Evolutionary conservation across 2,113 vertebrate genomes (phyloP).

Genomic region (Chloroceryle aenea): DNA sequence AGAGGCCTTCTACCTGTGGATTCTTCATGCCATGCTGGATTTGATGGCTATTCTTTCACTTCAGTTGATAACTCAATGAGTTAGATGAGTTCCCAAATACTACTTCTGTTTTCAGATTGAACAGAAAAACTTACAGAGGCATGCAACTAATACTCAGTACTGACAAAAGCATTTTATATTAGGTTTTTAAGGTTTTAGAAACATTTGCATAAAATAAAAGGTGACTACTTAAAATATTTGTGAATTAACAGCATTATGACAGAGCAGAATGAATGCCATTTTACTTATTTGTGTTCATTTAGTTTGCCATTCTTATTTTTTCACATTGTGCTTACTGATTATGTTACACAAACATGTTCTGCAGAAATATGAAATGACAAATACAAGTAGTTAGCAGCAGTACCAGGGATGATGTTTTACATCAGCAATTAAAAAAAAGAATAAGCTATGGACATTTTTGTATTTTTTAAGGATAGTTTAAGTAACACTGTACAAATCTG

Average conservation of each 20-base stretch:
- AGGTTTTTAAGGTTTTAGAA: not conserved
- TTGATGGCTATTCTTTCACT: not conserved
- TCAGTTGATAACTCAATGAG: not conserved
- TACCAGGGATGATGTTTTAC: not conserved
- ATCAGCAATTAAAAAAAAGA: not conserved
- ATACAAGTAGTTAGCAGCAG: not conserved
- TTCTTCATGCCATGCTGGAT: not conserved
- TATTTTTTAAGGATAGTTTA: not conserved
- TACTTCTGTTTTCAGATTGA: not conserved
- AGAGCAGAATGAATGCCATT: not conserved
- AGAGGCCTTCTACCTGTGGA: not conserved
- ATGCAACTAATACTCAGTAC: not conserved
- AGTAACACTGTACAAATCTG: not conserved
- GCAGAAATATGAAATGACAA: not conserved
- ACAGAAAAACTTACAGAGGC: not conserved
- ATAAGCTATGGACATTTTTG: not conserved
- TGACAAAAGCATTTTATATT: not conserved
- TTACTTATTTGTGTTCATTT: not conserved
- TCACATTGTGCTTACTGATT: not conserved
- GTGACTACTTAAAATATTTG: not conserved
- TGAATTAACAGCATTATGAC: not conserved
- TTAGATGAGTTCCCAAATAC: not conserved
- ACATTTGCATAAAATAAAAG: not conserved
- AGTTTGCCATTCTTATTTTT: not conserved
- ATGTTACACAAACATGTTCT: not conserved